Evolutionary conservation across 1,140 invertebrate genomes (phyloP).

Genomic region (Hermetia illucens): DNA sequence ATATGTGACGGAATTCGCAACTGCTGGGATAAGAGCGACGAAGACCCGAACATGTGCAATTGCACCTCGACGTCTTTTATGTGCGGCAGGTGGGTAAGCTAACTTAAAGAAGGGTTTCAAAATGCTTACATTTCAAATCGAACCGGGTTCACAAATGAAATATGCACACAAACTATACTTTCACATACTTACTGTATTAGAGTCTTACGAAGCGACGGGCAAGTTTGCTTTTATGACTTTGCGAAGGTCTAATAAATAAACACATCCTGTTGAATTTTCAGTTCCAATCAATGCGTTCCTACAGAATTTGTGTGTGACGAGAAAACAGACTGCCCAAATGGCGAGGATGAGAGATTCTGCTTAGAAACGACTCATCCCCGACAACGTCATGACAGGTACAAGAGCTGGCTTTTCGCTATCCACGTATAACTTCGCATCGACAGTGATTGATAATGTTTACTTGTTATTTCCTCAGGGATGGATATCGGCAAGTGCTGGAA

Average conservation of each 20-base stretch:
- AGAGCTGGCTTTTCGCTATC: conserved; percentile 6
- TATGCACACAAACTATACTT: not conserved
- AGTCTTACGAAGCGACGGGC: not conserved
- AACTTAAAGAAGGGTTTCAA: conserved; percentile 4
- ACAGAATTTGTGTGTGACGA: conserved; percentile 58
- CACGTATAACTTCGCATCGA: conserved; percentile 2
- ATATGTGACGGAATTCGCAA: conserved; percentile 66
- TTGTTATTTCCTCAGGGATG: no score
- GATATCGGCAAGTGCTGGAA: conserved; percentile 37
- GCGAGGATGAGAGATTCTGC: conserved; percentile 50
- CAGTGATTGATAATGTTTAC: conserved; percentile 10
- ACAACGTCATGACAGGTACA: conserved; percentile 13
- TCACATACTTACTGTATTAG: not conserved
- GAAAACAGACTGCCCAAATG: conserved; percentile 47
- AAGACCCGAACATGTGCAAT: conserved; percentile 45
- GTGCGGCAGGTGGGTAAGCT: conserved; percentile 32
- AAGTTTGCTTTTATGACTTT: not conserved
- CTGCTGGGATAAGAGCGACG: conserved; percentile 67
- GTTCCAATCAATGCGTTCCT: conserved; percentile 40
- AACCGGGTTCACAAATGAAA: not conserved
- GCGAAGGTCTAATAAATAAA: conserved; percentile 1
- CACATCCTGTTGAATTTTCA: conserved; percentile 3
- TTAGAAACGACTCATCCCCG: conserved; percentile 22
- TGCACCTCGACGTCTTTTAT: conserved; percentile 38
- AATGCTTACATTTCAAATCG: not conserved